Conservation (phyloP, 2,888 invertebrate genomes). For the Hydraecia micacea region DNA sequence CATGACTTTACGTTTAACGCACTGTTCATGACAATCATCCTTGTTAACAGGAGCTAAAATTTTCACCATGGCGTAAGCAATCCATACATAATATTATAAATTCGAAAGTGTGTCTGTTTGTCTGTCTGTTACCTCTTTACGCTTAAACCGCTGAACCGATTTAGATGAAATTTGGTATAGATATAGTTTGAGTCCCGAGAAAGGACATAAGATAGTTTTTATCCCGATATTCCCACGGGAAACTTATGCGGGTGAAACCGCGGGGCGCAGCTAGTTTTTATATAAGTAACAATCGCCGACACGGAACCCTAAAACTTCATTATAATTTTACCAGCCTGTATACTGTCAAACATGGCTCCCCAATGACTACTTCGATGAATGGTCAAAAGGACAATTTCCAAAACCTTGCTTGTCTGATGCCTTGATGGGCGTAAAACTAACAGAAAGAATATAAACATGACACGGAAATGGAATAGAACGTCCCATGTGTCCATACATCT, state of each 20-base stretch:
- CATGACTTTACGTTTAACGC: too few species aligned
- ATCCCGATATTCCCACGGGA: too few species aligned
- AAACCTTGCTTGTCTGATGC: constrained; percentile 17
- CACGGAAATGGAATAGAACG: neutral
- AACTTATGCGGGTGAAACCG: too few species aligned
- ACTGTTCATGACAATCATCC: neutral
- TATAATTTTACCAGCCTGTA: constrained; percentile 12
- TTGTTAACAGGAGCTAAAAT: neutral
- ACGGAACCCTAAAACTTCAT: neutral
- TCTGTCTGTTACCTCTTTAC: too few species aligned
- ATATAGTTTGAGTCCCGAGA: too few species aligned
- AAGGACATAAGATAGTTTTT: too few species aligned
- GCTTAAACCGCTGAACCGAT: too few species aligned
- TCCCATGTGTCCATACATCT: too few species aligned
- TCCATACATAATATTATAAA: too few species aligned
- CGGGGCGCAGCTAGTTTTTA: neutral
- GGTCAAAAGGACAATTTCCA: constrained; percentile 29
- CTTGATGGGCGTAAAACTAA: neutral
- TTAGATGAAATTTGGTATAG: too few species aligned
- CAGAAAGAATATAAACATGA: neutral
- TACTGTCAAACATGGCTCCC: constrained; percentile 21
- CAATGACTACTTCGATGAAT: constrained; percentile 26
- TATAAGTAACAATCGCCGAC: neutral
- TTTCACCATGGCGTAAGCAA: neutral
- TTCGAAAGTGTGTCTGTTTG: too few species aligned